Conservation (phyloP, 2,888 invertebrate genomes). For the Leptopilina myrica region DNA sequence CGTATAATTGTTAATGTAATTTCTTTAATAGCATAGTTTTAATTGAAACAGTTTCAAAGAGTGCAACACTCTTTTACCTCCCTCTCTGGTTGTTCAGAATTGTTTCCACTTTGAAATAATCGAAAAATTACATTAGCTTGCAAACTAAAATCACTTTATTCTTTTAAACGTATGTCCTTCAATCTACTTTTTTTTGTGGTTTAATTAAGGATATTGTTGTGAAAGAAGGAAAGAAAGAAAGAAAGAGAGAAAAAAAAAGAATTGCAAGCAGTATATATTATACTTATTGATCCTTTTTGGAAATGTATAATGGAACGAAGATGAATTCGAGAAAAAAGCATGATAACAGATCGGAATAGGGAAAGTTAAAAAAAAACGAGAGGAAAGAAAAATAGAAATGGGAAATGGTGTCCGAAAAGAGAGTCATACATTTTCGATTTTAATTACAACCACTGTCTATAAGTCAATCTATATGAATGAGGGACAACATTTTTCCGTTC, state of each 20-base stretch:
- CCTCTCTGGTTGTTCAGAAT: background rate
- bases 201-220: background rate
- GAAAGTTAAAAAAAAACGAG: no score
- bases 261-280: background rate
- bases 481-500: constrained; percentile 64
- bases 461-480: constrained; percentile 65
- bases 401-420: constrained; percentile 57
- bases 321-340: constrained; percentile 47
- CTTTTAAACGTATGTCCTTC: background rate
- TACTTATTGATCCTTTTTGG: constrained; percentile 3
- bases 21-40: constrained; percentile 3
- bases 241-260: background rate
- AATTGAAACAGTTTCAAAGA: constrained; percentile 17
- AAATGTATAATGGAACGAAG: constrained; percentile 46
- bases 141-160: constrained; percentile 1
- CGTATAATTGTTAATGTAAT: constrained; percentile 12
- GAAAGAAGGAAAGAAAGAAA: background rate
- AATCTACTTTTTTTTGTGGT: background rate
- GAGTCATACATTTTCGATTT: constrained; percentile 66
- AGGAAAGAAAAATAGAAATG: constrained; percentile 29
- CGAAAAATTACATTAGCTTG: constrained; percentile 18
- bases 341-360: constrained; percentile 44
- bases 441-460: constrained; percentile 66
- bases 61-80: constrained; percentile 2
- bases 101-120: constrained; percentile 7